Percentiles rank a stretch among this genome's conserved stretches.
phyloP scores from a whole-genome alignment of 2,797 vertebrate species.

The Picus viridis region DNA sequence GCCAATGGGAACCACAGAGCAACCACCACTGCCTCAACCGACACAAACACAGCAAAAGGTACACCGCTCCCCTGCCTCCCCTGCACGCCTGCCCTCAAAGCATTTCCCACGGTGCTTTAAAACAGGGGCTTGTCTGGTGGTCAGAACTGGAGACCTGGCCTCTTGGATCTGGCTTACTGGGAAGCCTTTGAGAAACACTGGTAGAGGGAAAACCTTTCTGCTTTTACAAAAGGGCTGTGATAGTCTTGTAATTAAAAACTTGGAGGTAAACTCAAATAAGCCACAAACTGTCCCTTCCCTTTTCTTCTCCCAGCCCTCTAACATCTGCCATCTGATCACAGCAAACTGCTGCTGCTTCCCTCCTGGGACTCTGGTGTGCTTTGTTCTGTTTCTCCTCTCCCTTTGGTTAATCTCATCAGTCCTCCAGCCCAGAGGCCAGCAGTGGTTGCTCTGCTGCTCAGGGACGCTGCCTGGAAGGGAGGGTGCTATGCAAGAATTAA shows the following conservation, averaged over 20 bases:
- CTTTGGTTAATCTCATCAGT: not conserved
- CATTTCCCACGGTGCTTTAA: not conserved
- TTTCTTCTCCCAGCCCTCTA: not conserved
- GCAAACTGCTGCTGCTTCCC: not conserved
- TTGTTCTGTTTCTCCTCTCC: not conserved
- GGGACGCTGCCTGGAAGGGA: not conserved
- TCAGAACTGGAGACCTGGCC: not conserved
- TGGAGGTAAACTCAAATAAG: not conserved
- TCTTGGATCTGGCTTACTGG: not conserved
- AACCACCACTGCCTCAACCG: conserved; percentile 93
- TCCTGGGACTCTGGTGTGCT: not conserved
- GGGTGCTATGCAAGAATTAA: not conserved
- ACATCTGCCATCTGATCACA: not conserved
- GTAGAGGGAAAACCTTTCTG: not conserved
- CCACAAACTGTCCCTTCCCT: not conserved
- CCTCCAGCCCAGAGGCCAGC: not conserved
- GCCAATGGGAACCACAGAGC: conserved; percentile 96
- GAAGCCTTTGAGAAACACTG: not conserved
- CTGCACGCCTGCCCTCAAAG: not conserved
- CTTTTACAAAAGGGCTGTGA: not conserved
- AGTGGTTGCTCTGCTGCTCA: not conserved
- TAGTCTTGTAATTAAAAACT: not conserved
- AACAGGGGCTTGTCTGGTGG: not conserved
- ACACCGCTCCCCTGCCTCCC: not conserved
- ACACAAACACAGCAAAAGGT: conserved; percentile 91